phyloP scores from a whole-genome alignment of 2,888 invertebrate genomes.

The Limnephilus rhombicus region DNA sequence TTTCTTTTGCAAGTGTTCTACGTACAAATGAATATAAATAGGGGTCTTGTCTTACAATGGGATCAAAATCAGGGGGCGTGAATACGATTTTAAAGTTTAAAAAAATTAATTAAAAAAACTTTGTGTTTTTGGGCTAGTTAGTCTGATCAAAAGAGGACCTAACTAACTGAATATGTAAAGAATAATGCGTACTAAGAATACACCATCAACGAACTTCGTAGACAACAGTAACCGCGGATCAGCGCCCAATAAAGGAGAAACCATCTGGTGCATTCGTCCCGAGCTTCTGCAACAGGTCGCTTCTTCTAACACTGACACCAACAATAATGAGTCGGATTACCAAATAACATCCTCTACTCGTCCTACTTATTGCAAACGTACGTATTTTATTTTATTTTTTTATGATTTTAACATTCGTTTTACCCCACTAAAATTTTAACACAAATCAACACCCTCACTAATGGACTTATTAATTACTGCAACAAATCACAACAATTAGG shows the following conservation, averaged over 20 bases:
- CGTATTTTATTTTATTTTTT: conserved; percentile 73
- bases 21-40: neutral
- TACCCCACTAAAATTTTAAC: conserved; percentile 44
- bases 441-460: neutral
- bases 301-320: conserved; percentile 59
- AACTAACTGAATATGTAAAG: conserved; percentile 58
- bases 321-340: conserved; percentile 64
- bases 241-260: conserved; percentile 44
- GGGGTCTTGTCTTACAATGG: conserved; percentile 49
- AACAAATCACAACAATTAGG: neutral
- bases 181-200: conserved; percentile 66
- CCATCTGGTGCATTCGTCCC: conserved; percentile 34
- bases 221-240: conserved; percentile 39
- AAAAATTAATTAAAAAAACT: neutral
- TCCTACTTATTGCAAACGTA: conserved; percentile 74
- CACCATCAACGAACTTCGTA: conserved; percentile 61
- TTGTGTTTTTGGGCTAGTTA: conserved; percentile 5
- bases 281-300: neutral
- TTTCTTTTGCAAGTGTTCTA: conserved; percentile 18
- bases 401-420: conserved; percentile 68
- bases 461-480: neutral
- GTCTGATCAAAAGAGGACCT: conserved; percentile 33
- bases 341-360: conserved; percentile 54
- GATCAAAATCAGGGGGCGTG: conserved; percentile 59
- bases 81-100: neutral